Evolutionary conservation across 2,797 vertebrate genomes (phyloP), one percentile per base, ranked within the genome.

Genomic region (Prionace glauca): DNA sequence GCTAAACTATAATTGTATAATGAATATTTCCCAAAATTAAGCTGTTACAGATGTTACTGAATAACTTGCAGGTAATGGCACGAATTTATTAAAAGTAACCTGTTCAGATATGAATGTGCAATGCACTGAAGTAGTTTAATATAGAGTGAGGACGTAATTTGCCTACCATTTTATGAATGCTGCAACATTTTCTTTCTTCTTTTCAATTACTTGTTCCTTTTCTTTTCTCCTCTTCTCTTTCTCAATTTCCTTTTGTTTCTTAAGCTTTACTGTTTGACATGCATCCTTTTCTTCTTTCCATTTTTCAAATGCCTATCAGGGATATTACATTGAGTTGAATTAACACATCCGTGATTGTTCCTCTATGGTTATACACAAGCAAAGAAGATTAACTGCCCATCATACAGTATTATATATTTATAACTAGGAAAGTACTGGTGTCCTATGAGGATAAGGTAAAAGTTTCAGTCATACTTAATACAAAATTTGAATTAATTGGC

Each of bases 81-180:
- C 67, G 32, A 92, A 92, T 45, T 45, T 45, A 62, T 41, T 14
- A 71, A 94, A 94, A 45, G 71, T 45, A 94, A 67, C 0, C 4
- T 45, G 41, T 74, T 65, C n/a, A 65, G 12, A 62, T 12, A 14
- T 60, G 87, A 77, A 77, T 69, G 67, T 87, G n/a, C 84, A 87
- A 0, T 56, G 41, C 45, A 87, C 22, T 50, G 26, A 26, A n/a
- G 32, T 74, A 72, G 22, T 50, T 45, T 94, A 45, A 10, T 71
- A 71, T 26, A 41, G 24, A 50, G 18, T 10, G 14, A 71, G 41
- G 41, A 94, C 14, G 50, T 14, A 72, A 71, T 95, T 95, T 65
- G 50, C 95, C 96, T 97, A 99, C 99, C 99, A 99, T 97, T 97
- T 97, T 96, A 97, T 97, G 97, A 99, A 97, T 0, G 98, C 98